phyloP scores from a whole-genome alignment of 1,140 invertebrate species.

The Leptinotarsa lineolata region DNA sequence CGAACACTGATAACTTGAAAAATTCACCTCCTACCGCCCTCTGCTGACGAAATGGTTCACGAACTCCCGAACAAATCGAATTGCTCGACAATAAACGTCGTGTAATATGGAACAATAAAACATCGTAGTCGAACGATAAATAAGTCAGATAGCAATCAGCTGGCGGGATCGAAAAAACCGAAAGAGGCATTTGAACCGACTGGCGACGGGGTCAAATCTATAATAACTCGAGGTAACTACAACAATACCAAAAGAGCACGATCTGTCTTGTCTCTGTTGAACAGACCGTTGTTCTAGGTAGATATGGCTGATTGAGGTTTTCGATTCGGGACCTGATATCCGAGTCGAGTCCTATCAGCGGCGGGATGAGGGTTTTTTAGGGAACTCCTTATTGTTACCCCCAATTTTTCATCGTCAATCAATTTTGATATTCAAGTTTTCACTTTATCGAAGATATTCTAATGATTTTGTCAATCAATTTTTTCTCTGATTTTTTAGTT shows the following conservation, averaged over 20 bases:
- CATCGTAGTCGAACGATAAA: slow-evolving; percentile 25
- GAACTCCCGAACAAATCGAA: background rate
- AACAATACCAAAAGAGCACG: slow-evolving; percentile 42
- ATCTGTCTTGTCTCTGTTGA: slow-evolving; percentile 39
- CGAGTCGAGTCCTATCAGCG: background rate
- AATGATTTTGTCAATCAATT: too few relatives aligned
- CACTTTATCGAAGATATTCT: too few relatives aligned
- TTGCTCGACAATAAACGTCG: slow-evolving; percentile 20
- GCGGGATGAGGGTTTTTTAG: background rate
- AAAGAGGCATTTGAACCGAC: slow-evolving; percentile 38
- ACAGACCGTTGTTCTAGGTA: slow-evolving; percentile 36
- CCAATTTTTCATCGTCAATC: too few relatives aligned
- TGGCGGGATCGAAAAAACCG: slow-evolving; percentile 7
- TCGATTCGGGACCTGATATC: slow-evolving; percentile 35
- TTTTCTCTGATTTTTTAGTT: too few relatives aligned
- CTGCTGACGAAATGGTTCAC: background rate
- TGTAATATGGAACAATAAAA: slow-evolving; percentile 30
- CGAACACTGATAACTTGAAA: too few relatives aligned
- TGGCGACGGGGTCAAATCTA: slow-evolving; percentile 37
- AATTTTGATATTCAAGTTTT: too few relatives aligned
- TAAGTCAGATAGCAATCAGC: slow-evolving; percentile 28
- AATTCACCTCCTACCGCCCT: too few relatives aligned
- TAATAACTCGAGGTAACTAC: slow-evolving; percentile 43
- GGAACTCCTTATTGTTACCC: background rate
- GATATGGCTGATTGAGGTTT: slow-evolving; percentile 43